Base-by-base conservation (phyloP, 2,797 vertebrate species). In the Propithecus perrieri region DNA sequence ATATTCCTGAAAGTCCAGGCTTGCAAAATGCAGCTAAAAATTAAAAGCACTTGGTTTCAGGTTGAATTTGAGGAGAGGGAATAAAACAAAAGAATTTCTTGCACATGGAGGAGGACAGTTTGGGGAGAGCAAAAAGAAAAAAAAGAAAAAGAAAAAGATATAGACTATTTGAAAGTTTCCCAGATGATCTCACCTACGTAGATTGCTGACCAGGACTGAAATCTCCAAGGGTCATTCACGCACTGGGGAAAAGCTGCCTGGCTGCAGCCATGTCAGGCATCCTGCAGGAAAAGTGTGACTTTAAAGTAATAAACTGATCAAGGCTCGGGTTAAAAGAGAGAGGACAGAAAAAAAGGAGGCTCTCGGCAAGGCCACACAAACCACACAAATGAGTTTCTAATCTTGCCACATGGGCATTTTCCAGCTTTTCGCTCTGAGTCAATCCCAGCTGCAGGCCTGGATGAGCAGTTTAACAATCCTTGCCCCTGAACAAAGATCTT, bases 271-370 rank as follows among this genome's bases (percentile, higher is more conserved):
- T 94, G 91, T 96, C 97, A 98, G 98, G 97, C 97, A 97, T 98
- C 94, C 98, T 97, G 98, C 96, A 98, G 98, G 97, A 97, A 98
- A 98, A 98, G 97, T 97, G 93, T 97, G 97, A 96, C 98, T 99
- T 99, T 98, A 98, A 99, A 99, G 98, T 98, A 98, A 99, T 99
- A 98, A 99, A 99, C 98, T 98, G 98, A 99, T 98, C 98, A 98
- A 98, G 98, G 95, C 92, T 99, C 98, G 98, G 98, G 98, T 98
- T 98, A 98, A 98, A 99, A 98, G 35, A 97, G 63, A 71, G 50
- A 71, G 74, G 81, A 78, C 78, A 72, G 63, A 67, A 87, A 71
- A 94, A 59, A 96, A 38, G 35, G 96, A 98, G 94, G 98, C 98
- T 99, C 97, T 98, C 98, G 98, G 99, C 98, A 99, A 99, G 98